These are phyloP conservation scores for Mixornis gularis DNA, from an alignment of 2,113 vertebrate species.

Conservation along the genomic window DNA sequence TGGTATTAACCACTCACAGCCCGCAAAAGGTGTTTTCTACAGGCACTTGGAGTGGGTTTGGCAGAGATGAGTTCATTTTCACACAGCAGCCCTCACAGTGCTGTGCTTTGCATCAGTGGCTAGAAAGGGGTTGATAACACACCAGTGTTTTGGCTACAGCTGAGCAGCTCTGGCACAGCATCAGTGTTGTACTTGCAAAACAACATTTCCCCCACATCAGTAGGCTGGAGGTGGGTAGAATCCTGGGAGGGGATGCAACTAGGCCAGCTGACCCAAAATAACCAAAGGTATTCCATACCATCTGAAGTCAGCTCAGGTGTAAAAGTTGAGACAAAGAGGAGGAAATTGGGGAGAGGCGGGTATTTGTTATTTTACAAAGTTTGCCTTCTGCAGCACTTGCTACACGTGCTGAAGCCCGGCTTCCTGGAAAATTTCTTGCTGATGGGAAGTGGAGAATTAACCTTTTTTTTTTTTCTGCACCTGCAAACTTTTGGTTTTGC, in stretches of 20 bases:
- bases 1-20: neutral
- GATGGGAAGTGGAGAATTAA: neutral
- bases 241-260: neutral
- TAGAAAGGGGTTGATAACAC: neutral
- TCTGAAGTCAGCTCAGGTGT: neutral
- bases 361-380: neutral
- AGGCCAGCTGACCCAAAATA: neutral
- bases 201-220: neutral
- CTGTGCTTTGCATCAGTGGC: neutral
- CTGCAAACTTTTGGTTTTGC: neutral
- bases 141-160: neutral
- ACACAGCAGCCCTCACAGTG: neutral
- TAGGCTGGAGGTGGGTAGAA: neutral
- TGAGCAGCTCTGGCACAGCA: neutral
- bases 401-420: neutral
- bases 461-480: neutral
- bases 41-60: neutral
- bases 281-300: neutral
- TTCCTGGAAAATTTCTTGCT: neutral
- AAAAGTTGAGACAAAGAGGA: neutral
- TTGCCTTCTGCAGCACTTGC: neutral
- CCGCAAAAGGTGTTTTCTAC: neutral
- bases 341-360: fast-evolving
- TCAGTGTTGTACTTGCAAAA: fast-evolving
- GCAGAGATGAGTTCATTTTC: neutral